Evolutionary conservation across 2,797 vertebrate genomes (phyloP).

Genomic region (Vultur gryphus): DNA sequence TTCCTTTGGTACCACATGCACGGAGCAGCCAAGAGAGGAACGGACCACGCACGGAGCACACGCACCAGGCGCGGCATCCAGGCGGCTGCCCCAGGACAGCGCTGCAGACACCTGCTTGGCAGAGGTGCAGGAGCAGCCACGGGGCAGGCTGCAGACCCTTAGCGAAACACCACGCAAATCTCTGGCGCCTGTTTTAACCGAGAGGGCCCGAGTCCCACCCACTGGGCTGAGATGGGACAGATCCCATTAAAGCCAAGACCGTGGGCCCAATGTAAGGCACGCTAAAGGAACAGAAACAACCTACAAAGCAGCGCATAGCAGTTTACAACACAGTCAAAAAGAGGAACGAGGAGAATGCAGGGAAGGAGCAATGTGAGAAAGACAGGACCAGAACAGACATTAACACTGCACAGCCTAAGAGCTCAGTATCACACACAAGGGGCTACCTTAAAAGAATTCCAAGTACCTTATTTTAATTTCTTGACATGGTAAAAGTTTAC

Average conservation of each 20-base stretch:
- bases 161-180: fast-evolving
- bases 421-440: conserved; percentile 46
- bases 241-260: not conserved
- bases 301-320: not conserved
- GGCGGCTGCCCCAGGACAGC: not conserved
- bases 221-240: not conserved
- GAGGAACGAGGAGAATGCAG: not conserved
- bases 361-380: not conserved
- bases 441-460: conserved; percentile 71
- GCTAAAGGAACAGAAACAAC: not conserved
- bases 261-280: fast-evolving
- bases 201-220: fast-evolving
- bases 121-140: not conserved
- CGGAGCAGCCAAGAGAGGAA: not conserved
- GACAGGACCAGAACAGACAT: not conserved
- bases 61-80: fast-evolving
- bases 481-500: conserved; percentile 79
- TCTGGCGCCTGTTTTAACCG: fast-evolving
- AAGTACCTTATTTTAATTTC: conserved; percentile 81
- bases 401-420: not conserved
- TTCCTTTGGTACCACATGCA: fast-evolving
- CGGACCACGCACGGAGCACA: not conserved
- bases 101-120: not conserved
- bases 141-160: not conserved
- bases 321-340: not conserved